A percentile compares a stretch with the other conserved stretches of the same genome.
These are phyloP conservation scores for Buphagus erythrorhynchus DNA, from an alignment of 2,797 vertebrate species.

Conservation along the genomic window DNA sequence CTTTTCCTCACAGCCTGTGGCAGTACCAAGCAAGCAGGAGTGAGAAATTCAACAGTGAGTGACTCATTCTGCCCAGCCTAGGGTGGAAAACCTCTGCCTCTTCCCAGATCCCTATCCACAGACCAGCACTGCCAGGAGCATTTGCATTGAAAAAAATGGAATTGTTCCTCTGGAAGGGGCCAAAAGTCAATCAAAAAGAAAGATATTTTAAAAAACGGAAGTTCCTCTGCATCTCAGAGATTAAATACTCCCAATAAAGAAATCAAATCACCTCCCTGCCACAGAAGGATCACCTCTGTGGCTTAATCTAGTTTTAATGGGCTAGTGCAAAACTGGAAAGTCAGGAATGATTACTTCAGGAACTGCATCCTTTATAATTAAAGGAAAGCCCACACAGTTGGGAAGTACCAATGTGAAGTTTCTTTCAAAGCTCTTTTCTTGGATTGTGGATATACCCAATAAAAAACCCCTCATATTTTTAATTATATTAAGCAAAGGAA, in stretches of 20 bases:
- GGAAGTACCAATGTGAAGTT: neutral
- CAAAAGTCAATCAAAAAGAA: neutral
- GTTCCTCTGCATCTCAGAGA: neutral
- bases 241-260: neutral
- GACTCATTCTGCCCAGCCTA: neutral
- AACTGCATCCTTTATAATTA: conserved; percentile 47
- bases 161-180: neutral
- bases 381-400: neutral
- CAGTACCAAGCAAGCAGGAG: neutral
- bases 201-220: neutral
- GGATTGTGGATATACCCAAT: neutral
- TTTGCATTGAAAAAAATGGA: neutral
- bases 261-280: neutral
- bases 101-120: neutral
- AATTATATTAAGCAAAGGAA: neutral
- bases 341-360: conserved; percentile 44
- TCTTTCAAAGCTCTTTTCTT: neutral
- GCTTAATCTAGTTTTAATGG: conserved; percentile 2
- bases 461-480: neutral
- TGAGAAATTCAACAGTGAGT: neutral
- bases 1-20: neutral
- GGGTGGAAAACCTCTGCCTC: neutral
- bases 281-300: neutral
- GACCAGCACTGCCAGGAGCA: neutral
- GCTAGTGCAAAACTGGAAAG: conserved; percentile 49